Percentiles rank a stretch among this genome's conserved stretches.
phyloP scores from a whole-genome alignment of 2,888 invertebrate species.

The Dione juno region DNA sequence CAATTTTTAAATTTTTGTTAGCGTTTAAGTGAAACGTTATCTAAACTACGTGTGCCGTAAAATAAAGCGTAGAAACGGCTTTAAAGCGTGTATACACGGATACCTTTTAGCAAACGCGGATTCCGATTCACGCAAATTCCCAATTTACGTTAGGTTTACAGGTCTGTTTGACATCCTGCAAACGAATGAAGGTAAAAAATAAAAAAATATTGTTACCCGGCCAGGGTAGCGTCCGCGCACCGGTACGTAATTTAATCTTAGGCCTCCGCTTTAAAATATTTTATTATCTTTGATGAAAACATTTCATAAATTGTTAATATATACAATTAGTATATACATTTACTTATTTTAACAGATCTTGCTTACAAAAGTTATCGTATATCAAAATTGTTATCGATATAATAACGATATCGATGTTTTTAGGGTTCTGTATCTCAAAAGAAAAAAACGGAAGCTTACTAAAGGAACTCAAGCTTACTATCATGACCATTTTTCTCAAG shows the following conservation, averaged over 20 bases:
- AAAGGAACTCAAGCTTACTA: too few species aligned
- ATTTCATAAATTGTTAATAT: too few species aligned
- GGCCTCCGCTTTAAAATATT: constrained; percentile 39
- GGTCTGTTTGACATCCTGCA: constrained; percentile 73
- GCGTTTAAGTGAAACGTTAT: constrained; percentile 15
- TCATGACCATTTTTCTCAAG: too few species aligned
- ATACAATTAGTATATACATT: too few species aligned
- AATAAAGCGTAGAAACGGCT: constrained; percentile 34
- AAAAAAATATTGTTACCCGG: constrained; percentile 54
- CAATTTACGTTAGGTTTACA: constrained; percentile 72
- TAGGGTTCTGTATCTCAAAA: too few species aligned
- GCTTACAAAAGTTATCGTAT: too few species aligned
- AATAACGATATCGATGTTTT: too few species aligned
- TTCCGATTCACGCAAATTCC: constrained; percentile 61
- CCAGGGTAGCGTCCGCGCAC: constrained; percentile 55
- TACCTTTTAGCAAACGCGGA: constrained; percentile 54
- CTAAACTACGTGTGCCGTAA: constrained; percentile 31
- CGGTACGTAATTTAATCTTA: constrained; percentile 72
- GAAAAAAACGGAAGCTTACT: too few species aligned
- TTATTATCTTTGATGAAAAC: constrained; percentile 18
- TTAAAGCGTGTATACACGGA: constrained; percentile 40
- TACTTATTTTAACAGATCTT: too few species aligned
- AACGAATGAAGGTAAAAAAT: constrained; percentile 66
- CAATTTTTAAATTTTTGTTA: constrained; percentile 4
- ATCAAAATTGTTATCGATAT: too few species aligned